phyloP scores from a whole-genome alignment of 2,113 vertebrate species.

The Oenanthe melanoleuca region DNA sequence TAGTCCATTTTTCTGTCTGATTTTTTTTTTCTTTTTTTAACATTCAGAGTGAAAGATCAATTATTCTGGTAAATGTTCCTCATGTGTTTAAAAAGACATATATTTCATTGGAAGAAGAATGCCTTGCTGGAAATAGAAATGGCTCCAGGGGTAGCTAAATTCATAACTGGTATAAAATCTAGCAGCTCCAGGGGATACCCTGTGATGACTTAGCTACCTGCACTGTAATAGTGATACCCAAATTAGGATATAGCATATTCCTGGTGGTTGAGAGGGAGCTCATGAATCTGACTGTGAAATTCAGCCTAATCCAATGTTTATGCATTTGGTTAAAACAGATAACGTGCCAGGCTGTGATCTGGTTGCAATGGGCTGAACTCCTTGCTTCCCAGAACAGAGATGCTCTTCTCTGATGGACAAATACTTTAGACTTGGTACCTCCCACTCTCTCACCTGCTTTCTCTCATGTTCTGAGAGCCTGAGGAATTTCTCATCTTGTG shows the following conservation, averaged over 20 bases:
- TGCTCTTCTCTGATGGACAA: not conserved
- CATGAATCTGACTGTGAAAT: not conserved
- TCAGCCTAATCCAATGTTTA: not conserved
- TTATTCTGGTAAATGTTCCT: constrained; percentile 6
- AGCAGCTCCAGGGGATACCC: not conserved
- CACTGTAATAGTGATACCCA: not conserved
- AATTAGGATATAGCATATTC: not conserved
- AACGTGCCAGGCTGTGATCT: not conserved
- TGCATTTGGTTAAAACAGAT: not conserved
- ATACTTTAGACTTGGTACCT: not conserved
- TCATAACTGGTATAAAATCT: not conserved
- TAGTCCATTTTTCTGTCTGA: constrained; percentile 51
- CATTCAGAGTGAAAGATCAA: constrained; percentile 28
- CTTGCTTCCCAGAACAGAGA: not conserved
- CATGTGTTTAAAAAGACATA: not conserved
- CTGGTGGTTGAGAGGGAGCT: not conserved
- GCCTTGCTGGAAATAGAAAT: not conserved
- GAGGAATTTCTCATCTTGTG: not conserved
- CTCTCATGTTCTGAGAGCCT: not conserved
- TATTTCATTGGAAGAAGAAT: not conserved
- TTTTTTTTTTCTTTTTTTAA: constrained; percentile 16
- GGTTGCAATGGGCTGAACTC: not conserved
- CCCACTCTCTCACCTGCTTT: fast-evolving
- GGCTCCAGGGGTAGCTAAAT: not conserved
- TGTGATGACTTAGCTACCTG: not conserved